Evolutionary conservation across 1,140 invertebrate genomes (phyloP).

Genomic region (Lamellibrachia luymesi): DNA sequence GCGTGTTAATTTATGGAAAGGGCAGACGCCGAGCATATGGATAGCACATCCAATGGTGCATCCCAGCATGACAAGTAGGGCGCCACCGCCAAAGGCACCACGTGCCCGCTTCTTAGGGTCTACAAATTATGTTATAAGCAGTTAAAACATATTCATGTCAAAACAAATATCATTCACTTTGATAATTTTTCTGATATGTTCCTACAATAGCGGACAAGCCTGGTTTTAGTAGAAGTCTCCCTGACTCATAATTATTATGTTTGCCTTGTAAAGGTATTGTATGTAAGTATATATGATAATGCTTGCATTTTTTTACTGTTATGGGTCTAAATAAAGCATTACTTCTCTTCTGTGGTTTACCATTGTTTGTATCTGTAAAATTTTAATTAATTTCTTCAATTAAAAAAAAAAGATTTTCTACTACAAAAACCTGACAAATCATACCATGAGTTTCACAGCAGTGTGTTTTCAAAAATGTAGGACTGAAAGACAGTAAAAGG

Average conservation of each 20-base stretch:
- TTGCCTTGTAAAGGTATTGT: not conserved
- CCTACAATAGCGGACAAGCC: too few relatives aligned
- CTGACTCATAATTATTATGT: too few relatives aligned
- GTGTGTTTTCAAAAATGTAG: too few relatives aligned
- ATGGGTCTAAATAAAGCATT: too few relatives aligned
- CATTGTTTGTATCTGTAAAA: too few relatives aligned
- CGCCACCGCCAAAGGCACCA: conserved; percentile 50
- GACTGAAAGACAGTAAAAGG: not conserved
- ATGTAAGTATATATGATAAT: not conserved
- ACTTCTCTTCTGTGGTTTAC: too few relatives aligned
- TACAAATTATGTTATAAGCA: conserved; percentile 28
- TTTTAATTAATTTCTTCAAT: too few relatives aligned
- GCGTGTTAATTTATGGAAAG: too few relatives aligned
- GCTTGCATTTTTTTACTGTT: not conserved
- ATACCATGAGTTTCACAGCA: not conserved
- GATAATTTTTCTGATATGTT: not conserved
- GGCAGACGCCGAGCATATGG: conserved; percentile 33
- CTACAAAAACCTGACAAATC: not conserved
- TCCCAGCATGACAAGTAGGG: conserved; percentile 45
- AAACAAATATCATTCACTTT: conserved; percentile 14
- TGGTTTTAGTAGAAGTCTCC: too few relatives aligned
- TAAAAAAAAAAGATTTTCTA: not conserved
- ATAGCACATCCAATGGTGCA: conserved; percentile 42
- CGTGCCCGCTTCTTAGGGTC: conserved; percentile 44
- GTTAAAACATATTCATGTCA: too few relatives aligned